Evolutionary conservation across 2,888 invertebrate genomes (phyloP).

Genomic region (Spatulosminthurus flaviceps): DNA sequence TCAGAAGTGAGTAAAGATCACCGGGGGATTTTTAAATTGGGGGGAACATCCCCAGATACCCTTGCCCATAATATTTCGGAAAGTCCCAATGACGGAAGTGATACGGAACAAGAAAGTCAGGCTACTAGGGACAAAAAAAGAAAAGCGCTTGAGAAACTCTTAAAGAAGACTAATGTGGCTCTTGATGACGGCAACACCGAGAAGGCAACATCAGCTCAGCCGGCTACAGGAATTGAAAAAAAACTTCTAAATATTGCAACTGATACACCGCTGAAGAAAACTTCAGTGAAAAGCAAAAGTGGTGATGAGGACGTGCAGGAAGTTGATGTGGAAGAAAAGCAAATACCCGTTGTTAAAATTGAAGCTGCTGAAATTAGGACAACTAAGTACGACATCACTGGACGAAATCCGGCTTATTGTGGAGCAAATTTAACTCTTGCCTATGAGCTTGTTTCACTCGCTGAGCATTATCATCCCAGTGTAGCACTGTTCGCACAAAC

Average conservation of each 20-base stretch:
- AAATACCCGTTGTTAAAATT: slow-evolving; percentile 38
- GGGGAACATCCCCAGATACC: slow-evolving; percentile 27
- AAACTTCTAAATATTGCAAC: slow-evolving; percentile 12
- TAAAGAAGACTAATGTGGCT: slow-evolving; percentile 62
- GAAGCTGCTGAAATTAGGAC: slow-evolving; percentile 32
- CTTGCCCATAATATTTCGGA: background rate
- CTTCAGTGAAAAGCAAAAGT: background rate
- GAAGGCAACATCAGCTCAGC: background rate
- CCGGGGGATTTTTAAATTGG: slow-evolving; percentile 51
- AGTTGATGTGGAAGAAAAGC: slow-evolving; percentile 33
- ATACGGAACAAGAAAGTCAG: slow-evolving; percentile 43
- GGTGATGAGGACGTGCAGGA: slow-evolving; percentile 21
- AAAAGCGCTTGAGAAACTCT: slow-evolving; percentile 66
- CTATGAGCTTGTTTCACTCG: slow-evolving; percentile 78
- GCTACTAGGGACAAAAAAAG: slow-evolving; percentile 18
- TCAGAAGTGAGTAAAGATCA: slow-evolving; percentile 70
- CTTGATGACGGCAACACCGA: slow-evolving; percentile 31
- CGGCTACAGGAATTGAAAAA: background rate
- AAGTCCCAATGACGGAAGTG: slow-evolving; percentile 38
- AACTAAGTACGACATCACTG: slow-evolving; percentile 74
- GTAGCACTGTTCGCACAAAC: slow-evolving; percentile 87
- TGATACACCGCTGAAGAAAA: background rate
- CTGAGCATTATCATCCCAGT: slow-evolving; percentile 88
- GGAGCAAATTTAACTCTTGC: slow-evolving; percentile 78
- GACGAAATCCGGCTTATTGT: slow-evolving; percentile 85